These are phyloP conservation scores for Conus canariensis DNA, from an alignment of 2,888 invertebrate genomes.

Conservation along the genomic window DNA sequence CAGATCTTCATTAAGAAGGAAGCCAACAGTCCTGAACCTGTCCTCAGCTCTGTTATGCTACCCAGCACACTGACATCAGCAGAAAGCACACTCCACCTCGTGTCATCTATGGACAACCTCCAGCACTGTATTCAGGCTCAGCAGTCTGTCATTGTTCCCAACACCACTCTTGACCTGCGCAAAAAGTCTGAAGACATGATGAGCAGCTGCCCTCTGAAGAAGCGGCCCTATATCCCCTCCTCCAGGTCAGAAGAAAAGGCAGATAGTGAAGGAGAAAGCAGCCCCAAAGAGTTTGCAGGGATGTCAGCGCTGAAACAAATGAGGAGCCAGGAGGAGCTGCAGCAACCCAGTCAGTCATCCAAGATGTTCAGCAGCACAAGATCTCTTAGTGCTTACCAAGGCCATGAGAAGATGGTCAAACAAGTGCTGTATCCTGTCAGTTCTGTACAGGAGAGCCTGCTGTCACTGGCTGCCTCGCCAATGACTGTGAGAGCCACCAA, in stretches of 20 bases:
- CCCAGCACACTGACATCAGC: conserved; percentile 13
- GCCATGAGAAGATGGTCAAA: conserved; percentile 1
- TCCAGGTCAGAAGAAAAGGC: conserved; percentile 28
- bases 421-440: not conserved
- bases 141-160: conserved; percentile 66
- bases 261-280: conserved; percentile 12
- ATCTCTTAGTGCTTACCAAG: conserved; percentile 19
- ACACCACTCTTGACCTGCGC: conserved; percentile 70
- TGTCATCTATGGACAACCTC: conserved; percentile 10
- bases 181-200: conserved; percentile 69
- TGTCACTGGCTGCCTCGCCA: not conserved
- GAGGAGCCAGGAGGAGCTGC: not conserved
- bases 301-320: not conserved
- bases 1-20: conserved; percentile 39
- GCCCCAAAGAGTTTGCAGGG: not conserved
- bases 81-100: not conserved
- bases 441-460: not conserved
- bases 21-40: not conserved
- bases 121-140: conserved; percentile 28
- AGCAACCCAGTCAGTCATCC: conserved; percentile 23
- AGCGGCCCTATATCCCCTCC: conserved; percentile 72
- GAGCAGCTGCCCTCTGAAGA: conserved; percentile 75
- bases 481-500: not conserved
- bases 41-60: conserved; percentile 16
- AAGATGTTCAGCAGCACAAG: not conserved